Base-by-base conservation (phyloP, 2,113 vertebrate genomes). In the Dasyprocta punctata region DNA sequence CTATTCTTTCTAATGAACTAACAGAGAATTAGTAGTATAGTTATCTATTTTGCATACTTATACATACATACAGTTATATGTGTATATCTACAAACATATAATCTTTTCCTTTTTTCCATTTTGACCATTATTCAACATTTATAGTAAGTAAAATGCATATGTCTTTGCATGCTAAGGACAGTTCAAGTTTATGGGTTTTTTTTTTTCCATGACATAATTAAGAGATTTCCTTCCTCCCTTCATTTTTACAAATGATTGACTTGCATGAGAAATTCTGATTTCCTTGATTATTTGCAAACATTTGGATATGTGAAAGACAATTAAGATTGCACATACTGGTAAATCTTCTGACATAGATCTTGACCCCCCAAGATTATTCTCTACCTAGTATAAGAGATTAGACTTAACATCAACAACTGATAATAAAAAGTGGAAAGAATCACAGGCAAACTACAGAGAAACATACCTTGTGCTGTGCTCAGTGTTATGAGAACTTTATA, bases 201-300 rank as follows among this genome's bases (percentile, higher is more conserved):
- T 84, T 36, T 73, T 20, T 78, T 49, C 9, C 26, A 11, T 83
- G 60, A 22, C 19, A 41, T 86, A 52, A 73, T 87, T 90, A 73
- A 90, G 26, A 65, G 49, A 89, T 33, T 61, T 82, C 5, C 5
- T 90, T 83, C 30, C 3, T 47, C 13, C 13, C 20, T 49, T 44
- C 14, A 61, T 9, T 77, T 14, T 94, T 87, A 69, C 77, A 92
- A 78, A n/a, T 44, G 86, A 94, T 90, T n/a, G 24, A 3, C 60
- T 44, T 84, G 17, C 16, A 83, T 67, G 56, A 92, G 9, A 88
- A 80, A 73, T 58, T 84, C 24, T 84, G 10, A 1, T 65, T 80
- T 88, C 8, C 41, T 96, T 83, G 65, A 38, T 85, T 75, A 85
- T 75, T 92, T 93, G 60, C 28, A n/a, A 93, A 95, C 47, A 47